Evolutionary conservation across 2,888 invertebrate species (phyloP).

Genomic region (Epicampocera succincta): DNA sequence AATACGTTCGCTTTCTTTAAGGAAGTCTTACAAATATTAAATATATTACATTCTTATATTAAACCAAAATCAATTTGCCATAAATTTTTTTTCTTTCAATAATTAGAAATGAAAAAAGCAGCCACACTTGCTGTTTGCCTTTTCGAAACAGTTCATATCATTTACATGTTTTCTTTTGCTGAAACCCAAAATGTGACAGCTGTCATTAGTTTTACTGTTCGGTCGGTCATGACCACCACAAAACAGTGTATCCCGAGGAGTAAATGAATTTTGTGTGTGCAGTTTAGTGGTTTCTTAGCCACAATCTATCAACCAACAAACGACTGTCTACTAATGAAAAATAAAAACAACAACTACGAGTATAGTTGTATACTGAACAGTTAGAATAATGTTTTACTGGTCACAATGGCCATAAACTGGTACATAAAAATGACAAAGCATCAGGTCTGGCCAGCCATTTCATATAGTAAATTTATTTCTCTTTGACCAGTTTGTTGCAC

Average conservation of each 20-base stretch:
- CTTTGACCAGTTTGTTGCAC: conserved; percentile 33
- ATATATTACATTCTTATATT: not conserved
- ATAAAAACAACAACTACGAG: not conserved
- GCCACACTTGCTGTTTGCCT: not conserved
- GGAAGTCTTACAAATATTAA: no score
- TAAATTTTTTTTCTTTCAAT: not conserved
- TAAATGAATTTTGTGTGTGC: conserved; percentile 9
- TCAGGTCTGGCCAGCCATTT: conserved; percentile 28
- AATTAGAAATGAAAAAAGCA: not conserved
- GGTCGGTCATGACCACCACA: conserved; percentile 5
- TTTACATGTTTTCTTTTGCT: conserved; percentile 9
- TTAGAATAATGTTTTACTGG: conserved; percentile 29
- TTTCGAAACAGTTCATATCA: not conserved
- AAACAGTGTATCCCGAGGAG: not conserved
- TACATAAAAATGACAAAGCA: conserved; percentile 33
- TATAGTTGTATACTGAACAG: not conserved
- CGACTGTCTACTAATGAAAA: not conserved
- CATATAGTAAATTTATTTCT: conserved; percentile 47
- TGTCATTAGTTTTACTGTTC: conserved; percentile 34
- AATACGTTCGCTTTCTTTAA: no score
- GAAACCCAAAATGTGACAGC: conserved; percentile 44
- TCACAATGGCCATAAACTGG: conserved; percentile 23
- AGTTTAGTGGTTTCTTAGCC: conserved; percentile 67
- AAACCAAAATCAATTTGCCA: conserved; percentile 5
- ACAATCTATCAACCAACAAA: conserved; percentile 57